Percentiles rank a stretch among this genome's conserved stretches.
These are phyloP conservation scores for Echiichthys vipera DNA, from an alignment of 2,797 vertebrate species.

Conservation along the genomic window DNA sequence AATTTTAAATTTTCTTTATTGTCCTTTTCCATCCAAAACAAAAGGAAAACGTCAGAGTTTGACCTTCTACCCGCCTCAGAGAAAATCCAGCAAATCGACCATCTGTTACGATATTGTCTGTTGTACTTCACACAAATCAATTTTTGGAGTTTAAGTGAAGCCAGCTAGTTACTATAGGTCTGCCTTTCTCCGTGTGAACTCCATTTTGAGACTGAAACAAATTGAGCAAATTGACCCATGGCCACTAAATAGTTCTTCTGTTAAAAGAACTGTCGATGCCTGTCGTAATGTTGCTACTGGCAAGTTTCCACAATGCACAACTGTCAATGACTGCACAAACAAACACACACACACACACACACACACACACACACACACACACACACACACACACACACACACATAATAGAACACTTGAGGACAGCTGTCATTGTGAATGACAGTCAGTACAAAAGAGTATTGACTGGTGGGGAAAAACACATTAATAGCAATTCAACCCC, in stretches of 20 bases:
- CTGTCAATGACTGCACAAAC: slow-evolving; percentile 28
- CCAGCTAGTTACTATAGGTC: slow-evolving; percentile 10
- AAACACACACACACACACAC: not conserved
- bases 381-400: slow-evolving; percentile 10
- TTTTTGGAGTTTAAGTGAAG: slow-evolving; percentile 4
- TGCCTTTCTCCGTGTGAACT: slow-evolving; percentile 23
- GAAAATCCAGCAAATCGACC: slow-evolving; percentile 13
- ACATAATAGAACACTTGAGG: slow-evolving; percentile 37
- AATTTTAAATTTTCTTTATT: not conserved
- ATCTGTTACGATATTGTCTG: slow-evolving; percentile 15
- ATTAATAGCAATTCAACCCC: slow-evolving; percentile 37
- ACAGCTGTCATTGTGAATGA: slow-evolving; percentile 62
- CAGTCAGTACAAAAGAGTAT: slow-evolving; percentile 60
- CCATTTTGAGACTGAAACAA: slow-evolving; percentile 36
- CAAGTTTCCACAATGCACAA: slow-evolving; percentile 52
- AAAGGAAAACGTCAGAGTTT: not conserved
- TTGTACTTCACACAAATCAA: slow-evolving; percentile 32
- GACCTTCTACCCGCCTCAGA: not conserved
- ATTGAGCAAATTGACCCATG: slow-evolving; percentile 59
- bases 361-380: not conserved
- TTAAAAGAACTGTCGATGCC: slow-evolving; percentile 60
- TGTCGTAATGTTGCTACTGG: slow-evolving; percentile 53
- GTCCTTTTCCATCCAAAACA: not conserved
- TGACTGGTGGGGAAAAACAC: slow-evolving; percentile 46
- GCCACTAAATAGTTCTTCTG: slow-evolving; percentile 46